phyloP scores from a whole-genome alignment of 2,113 vertebrate genomes.

The Axis porcinus region DNA sequence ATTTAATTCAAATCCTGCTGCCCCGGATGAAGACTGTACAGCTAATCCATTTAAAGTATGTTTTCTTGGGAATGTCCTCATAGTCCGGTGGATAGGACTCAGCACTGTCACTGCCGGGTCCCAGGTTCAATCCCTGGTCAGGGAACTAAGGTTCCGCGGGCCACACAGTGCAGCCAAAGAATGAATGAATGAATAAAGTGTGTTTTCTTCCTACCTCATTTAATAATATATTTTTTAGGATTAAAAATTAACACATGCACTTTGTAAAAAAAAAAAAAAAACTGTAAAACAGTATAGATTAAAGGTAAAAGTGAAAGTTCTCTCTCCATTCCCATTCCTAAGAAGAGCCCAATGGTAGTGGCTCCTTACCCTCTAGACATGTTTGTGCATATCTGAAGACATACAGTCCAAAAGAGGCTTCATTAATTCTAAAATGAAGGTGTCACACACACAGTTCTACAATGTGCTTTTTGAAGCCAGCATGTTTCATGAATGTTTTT shows the following conservation, averaged over 20 bases:
- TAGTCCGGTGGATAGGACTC: not conserved
- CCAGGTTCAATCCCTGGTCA: not conserved
- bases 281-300: not conserved
- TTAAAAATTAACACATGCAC: not conserved
- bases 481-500: not conserved
- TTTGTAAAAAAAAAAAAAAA: not conserved
- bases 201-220: not conserved
- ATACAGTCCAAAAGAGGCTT: not conserved
- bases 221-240: not conserved
- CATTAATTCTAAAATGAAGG: not conserved
- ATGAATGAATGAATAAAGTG: not conserved
- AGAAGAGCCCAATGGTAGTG: not conserved
- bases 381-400: not conserved
- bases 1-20: not conserved
- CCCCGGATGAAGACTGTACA: not conserved
- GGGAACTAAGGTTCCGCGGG: not conserved
- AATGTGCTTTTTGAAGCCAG: not conserved
- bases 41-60: not conserved
- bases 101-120: not conserved
- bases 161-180: not conserved
- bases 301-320: not conserved
- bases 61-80: not conserved
- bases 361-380: not conserved
- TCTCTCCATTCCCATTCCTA: not conserved
- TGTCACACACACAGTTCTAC: not conserved